Conservation (phyloP, 2,797 vertebrate genomes). For the Pantherophis alleghaniensis region DNA sequence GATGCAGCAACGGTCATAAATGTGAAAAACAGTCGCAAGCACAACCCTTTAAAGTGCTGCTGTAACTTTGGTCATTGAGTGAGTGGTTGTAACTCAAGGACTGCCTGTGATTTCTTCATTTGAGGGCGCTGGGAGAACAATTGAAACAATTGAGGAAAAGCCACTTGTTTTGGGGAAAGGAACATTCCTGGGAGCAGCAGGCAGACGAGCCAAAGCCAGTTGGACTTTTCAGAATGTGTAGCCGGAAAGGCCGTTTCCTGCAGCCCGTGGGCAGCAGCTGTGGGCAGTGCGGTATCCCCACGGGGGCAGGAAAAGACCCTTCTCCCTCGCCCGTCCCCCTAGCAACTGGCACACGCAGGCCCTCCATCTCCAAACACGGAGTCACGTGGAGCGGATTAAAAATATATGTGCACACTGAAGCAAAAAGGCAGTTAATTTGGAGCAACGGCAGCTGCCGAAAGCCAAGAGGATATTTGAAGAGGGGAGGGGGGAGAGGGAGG, state of each 20-base stretch:
- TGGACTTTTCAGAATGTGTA: neutral
- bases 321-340: neutral
- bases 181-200: neutral
- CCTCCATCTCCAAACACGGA: neutral
- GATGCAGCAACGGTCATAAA: neutral
- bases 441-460: conserved; percentile 46
- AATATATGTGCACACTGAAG: conserved; percentile 36
- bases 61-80: neutral
- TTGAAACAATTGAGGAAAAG: neutral
- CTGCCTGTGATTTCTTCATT: neutral
- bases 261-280: neutral
- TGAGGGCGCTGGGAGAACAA: neutral
- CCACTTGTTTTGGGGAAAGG: neutral
- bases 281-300: neutral
- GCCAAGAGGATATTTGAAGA: conserved; percentile 25
- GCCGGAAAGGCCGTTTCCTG: neutral
- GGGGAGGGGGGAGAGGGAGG: neutral
- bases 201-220: neutral
- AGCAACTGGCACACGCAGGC: neutral
- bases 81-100: rapidly evolving
- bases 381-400: conserved; percentile 36
- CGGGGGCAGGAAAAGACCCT: too few relatives aligned
- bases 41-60: neutral
- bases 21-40: too few relatives aligned
- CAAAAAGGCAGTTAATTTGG: conserved; percentile 10